These are phyloP conservation scores for Listronotus oregonensis DNA, from an alignment of 1,140 invertebrate genomes.

Conservation along the genomic window DNA sequence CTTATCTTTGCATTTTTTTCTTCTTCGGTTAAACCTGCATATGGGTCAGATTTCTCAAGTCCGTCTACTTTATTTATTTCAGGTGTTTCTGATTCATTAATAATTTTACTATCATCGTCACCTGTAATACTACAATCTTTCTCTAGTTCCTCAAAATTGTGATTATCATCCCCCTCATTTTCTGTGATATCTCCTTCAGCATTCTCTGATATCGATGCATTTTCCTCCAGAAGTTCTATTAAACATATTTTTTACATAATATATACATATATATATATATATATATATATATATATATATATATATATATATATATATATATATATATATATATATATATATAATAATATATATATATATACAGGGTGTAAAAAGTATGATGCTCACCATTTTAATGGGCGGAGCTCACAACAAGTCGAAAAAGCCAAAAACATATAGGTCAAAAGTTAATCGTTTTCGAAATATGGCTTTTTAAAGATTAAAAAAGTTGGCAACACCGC, in stretches of 20 bases:
- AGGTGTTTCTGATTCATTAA: conserved; percentile 15
- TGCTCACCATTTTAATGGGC: no score
- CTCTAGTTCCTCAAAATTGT: conserved; percentile 19
- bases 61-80: conserved; percentile 13
- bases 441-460: no score
- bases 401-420: no score
- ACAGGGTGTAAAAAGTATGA: no score
- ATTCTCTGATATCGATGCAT: conserved; percentile 24
- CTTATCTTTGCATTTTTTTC: conserved; percentile 35
- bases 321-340: no score
- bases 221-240: conserved; percentile 20
- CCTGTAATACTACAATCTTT: conserved; percentile 17
- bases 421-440: no score
- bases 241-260: conserved; percentile 1
- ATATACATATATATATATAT: not conserved
- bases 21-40: conserved; percentile 33
- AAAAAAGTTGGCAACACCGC: no score
- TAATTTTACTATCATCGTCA: conserved; percentile 5
- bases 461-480: no score
- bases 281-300: no score
- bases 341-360: no score
- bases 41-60: conserved; percentile 21
- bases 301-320: no score
- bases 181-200: conserved; percentile 30
- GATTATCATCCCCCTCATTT: conserved; percentile 21